Percentiles rank a stretch among this genome's conserved stretches.
Evolutionary conservation across 2,888 invertebrate genomes (phyloP).

Genomic region (Seira sanloemensis): DNA sequence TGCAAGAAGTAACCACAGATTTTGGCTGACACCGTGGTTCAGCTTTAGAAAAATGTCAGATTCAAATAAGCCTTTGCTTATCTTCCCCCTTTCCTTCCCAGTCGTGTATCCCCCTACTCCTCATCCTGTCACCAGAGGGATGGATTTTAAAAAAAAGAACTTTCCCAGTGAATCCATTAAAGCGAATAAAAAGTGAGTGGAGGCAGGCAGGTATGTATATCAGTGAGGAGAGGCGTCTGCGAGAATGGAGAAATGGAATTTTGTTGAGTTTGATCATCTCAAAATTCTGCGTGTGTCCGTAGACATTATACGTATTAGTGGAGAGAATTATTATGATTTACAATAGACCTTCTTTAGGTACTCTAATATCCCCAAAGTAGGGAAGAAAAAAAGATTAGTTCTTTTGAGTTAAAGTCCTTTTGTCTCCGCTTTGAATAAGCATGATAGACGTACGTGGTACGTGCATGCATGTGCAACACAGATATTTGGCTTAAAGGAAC

Average conservation of each 20-base stretch:
- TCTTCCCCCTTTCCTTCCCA: not conserved
- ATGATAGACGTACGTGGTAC: constrained; percentile 31
- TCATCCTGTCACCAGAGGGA: not conserved
- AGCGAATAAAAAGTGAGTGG: constrained; percentile 15
- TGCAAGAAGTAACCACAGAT: no score
- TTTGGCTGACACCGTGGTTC: constrained; percentile 16
- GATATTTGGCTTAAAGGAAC: constrained; percentile 63
- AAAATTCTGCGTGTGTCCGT: not conserved
- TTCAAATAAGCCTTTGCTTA: constrained; percentile 29
- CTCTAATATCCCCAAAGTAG: not conserved
- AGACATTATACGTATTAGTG: not conserved
- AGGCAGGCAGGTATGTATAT: not conserved
- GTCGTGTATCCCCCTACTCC: not conserved
- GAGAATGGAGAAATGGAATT: not conserved
- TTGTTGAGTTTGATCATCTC: not conserved
- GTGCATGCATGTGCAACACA: constrained; percentile 53
- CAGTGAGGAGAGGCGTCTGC: not conserved
- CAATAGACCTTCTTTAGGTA: not conserved
- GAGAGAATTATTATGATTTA: not conserved
- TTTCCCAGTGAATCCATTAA: constrained; percentile 42
- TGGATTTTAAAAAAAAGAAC: not conserved
- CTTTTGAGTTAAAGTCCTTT: not conserved
- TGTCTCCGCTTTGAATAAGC: not conserved
- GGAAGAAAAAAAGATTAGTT: constrained; percentile 8
- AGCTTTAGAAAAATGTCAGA: constrained; percentile 38